Percentiles rank a stretch among this genome's conserved stretches.
Evolutionary conservation across 2,888 invertebrate species (phyloP).

Genomic region (Tetragonula carbonaria): DNA sequence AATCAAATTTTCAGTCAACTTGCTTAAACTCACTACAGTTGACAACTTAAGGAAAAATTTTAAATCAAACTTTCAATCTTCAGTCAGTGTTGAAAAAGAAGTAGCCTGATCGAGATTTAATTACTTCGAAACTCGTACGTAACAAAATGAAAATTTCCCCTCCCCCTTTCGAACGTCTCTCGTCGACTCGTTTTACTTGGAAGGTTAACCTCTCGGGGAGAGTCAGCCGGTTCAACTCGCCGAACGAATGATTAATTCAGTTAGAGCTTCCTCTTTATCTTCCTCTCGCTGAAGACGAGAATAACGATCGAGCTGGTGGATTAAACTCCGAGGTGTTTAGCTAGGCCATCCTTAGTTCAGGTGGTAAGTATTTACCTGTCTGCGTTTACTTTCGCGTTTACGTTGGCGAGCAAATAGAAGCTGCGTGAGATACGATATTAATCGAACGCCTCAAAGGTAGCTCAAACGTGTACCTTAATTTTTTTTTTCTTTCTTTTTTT

Average conservation of each 20-base stretch:
- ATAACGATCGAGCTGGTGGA: slow-evolving; percentile 5
- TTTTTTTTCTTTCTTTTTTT: background rate
- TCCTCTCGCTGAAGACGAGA: background rate
- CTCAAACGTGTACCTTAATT: too few relatives aligned
- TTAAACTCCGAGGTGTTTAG: background rate
- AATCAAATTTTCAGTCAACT: too few relatives aligned
- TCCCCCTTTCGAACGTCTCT: background rate
- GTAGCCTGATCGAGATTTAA: too few relatives aligned
- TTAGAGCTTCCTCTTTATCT: slow-evolving; percentile 6
- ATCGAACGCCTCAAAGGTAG: background rate
- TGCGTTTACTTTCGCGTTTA: slow-evolving; percentile 20
- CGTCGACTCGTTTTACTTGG: background rate
- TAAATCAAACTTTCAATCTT: too few relatives aligned
- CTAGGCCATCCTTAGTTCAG: slow-evolving; percentile 12
- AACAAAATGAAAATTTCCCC: too few relatives aligned
- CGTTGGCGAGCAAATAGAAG: slow-evolving; percentile 20
- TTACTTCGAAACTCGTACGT: too few relatives aligned
- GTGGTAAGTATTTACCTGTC: slow-evolving; percentile 16
- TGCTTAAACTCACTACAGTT: too few relatives aligned
- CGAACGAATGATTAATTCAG: slow-evolving; percentile 13
- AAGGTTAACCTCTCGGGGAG: background rate
- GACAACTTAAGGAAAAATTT: too few relatives aligned
- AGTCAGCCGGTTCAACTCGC: background rate
- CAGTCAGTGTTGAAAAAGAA: too few relatives aligned
- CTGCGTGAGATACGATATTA: slow-evolving; percentile 2